phyloP scores from a whole-genome alignment of 1,140 invertebrate species.

The Drosophila pseudoananassae region DNA sequence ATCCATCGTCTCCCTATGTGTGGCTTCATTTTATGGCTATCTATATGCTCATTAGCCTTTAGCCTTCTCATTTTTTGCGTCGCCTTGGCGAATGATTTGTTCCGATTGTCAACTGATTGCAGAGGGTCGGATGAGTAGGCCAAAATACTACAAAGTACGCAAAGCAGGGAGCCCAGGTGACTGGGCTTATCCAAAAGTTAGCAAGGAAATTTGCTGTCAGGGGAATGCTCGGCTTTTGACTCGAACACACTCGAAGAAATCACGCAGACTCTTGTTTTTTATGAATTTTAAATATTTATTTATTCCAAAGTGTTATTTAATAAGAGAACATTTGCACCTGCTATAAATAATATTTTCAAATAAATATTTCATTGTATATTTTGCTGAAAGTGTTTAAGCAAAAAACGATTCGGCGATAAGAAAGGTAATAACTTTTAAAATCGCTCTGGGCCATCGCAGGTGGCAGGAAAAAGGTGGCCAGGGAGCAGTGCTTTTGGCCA shows the following conservation, averaged over 20 bases:
- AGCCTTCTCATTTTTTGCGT: slow-evolving; percentile 9
- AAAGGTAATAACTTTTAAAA: slow-evolving; percentile 78
- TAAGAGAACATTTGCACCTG: neutral
- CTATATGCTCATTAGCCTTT: slow-evolving; percentile 40
- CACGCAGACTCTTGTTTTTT: neutral
- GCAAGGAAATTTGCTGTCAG: slow-evolving; percentile 43
- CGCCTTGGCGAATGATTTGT: slow-evolving; percentile 63
- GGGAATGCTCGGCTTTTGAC: slow-evolving; percentile 52
- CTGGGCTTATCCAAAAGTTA: slow-evolving; percentile 31
- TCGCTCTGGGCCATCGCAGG: slow-evolving; percentile 52
- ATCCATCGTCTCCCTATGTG: slow-evolving; percentile 16
- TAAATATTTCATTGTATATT: neutral
- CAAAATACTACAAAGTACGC: slow-evolving; percentile 13
- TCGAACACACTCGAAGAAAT: neutral
- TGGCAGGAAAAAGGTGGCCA: slow-evolving; percentile 4
- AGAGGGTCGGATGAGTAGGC: slow-evolving; percentile 24
- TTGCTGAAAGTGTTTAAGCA: neutral
- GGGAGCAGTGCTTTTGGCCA: slow-evolving; percentile 28
- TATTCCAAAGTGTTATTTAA: neutral
- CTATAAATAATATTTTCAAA: neutral
- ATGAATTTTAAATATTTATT: neutral
- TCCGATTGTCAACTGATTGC: slow-evolving; percentile 73
- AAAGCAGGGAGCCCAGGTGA: slow-evolving; percentile 1
- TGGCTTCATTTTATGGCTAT: slow-evolving; percentile 22
- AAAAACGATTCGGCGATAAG: slow-evolving; percentile 59